These are phyloP conservation scores for Mythimna albipuncta DNA, from an alignment of 2,888 invertebrate genomes.

Conservation along the genomic window DNA sequence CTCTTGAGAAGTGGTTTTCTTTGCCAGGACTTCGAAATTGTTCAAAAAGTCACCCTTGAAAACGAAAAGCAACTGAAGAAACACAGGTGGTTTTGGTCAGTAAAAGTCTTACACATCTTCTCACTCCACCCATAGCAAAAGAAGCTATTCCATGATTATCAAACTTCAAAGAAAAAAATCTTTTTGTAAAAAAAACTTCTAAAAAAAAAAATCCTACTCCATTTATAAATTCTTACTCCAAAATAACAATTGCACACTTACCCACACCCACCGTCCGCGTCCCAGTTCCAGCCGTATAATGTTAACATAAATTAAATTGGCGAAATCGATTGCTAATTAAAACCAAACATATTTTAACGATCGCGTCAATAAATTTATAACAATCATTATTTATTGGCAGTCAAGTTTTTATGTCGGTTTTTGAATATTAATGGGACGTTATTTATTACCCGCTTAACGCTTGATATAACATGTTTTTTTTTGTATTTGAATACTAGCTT, in stretches of 20 bases:
- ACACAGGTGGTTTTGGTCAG: too few species aligned
- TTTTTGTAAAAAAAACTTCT: too few species aligned
- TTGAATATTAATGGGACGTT: conserved; percentile 75
- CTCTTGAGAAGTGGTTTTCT: too few species aligned
- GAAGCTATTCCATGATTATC: background rate
- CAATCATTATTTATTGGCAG: conserved; percentile 76
- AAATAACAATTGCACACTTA: conserved; percentile 45
- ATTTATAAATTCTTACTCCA: background rate
- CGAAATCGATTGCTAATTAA: conserved; percentile 74
- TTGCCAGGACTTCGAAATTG: too few species aligned
- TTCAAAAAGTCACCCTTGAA: too few species aligned
- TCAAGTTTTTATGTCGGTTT: conserved; percentile 74
- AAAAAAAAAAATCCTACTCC: too few species aligned
- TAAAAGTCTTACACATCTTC: too few species aligned
- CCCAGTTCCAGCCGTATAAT: conserved; percentile 59
- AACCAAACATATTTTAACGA: conserved; percentile 77
- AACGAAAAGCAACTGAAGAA: too few species aligned
- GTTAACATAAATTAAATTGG: conserved; percentile 66
- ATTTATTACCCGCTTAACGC: conserved; percentile 69
- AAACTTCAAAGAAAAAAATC: too few species aligned
- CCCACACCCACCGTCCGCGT: conserved; percentile 32
- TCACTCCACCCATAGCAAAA: background rate
- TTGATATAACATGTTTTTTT: conserved; percentile 61
- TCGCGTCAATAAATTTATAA: conserved; percentile 75
- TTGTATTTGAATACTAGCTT: conserved; percentile 44